Percentiles rank a stretch among this genome's conserved stretches.
phyloP scores from a whole-genome alignment of 2,113 vertebrate species.

The Percopsis transmontana region DNA sequence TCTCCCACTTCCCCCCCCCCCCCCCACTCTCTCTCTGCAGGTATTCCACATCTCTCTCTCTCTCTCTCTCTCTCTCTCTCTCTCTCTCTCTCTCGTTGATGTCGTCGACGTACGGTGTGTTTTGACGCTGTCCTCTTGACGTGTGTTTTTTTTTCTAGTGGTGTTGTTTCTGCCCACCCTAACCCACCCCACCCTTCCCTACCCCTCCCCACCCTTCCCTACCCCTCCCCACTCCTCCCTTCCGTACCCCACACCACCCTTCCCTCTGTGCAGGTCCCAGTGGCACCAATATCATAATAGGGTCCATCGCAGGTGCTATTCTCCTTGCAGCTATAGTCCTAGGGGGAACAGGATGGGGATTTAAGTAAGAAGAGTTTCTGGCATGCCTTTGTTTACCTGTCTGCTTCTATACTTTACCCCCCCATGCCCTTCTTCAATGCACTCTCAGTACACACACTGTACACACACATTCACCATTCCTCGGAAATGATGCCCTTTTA shows the following conservation, averaged over 20 bases:
- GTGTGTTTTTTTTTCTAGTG: conserved; percentile 74
- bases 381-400: conserved; percentile 77
- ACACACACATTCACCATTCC: conserved; percentile 4
- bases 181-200: conserved; percentile 39
- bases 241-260: no score
- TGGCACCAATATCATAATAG: conserved; percentile 98
- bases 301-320: conserved; percentile 96
- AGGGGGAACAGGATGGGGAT: conserved; percentile 98
- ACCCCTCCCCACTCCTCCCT: conserved; percentile 46
- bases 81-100: conserved; percentile 52
- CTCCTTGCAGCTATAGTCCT: conserved; percentile 98
- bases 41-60: conserved; percentile 36
- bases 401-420: conserved; percentile 69
- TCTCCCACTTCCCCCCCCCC: conserved; percentile 49
- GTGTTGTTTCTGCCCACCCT: conserved; percentile 67
- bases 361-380: conserved; percentile 90
- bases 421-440: conserved; percentile 21
- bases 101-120: conserved; percentile 69
- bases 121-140: conserved; percentile 71
- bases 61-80: conserved; percentile 34
- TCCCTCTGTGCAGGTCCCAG: conserved; percentile 90
- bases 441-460: conserved; percentile 31
- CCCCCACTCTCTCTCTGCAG: conserved; percentile 47
- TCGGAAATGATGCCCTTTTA: no score
- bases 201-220: conserved; percentile 44